Base-by-base conservation (phyloP, 2,113 vertebrate genomes). In the Sakesphorus luctuosus region DNA sequence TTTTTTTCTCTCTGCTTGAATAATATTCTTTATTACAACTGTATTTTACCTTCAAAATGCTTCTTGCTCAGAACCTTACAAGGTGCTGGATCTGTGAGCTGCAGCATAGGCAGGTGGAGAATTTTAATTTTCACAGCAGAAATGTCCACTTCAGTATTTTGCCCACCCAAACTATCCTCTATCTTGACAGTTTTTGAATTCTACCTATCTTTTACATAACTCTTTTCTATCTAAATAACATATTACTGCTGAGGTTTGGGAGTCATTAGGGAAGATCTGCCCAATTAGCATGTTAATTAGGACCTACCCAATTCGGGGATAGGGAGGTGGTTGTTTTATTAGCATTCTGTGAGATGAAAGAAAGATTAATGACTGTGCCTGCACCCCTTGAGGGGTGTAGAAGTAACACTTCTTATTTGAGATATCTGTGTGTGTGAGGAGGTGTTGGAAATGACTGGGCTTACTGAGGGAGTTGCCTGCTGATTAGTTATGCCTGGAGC, bases 221-320 rank as follows among this genome's bases (percentile, higher is more conserved):
- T 96, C 87, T 94, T 95, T 95, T 90, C 94, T 93, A 90, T 89
- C 90, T 92, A 96, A 96, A 93, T 92, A 96, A 95, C 75, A 11
- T 86, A 96, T 95, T 95, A 88, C 94, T 90, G 90, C 90, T 89
- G 96, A 90, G 94, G 28, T 94, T 96, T 93, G 88, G 92, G 88
- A 96, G 75, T 65, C 94, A 92, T 95, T 96, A 93, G 90, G 88
- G 92, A 92, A 97, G 96, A 93, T 96, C 61, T 96, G 92, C 93
- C 88, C 88, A 94, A 96, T 97, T 96, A 97, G 93, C 93, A 95
- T 94, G 96, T 95, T 96, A 95, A 96, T 97, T 95, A 94, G 93
- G 90, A 94, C 83, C 94, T 94, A 86, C 93, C 86, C 83, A 84
- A 83, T 92, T 84, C 17, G 3, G 56, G 76, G 63, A 95, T 77